Base-by-base conservation (phyloP, 2,113 vertebrate genomes). In the Notiomystis cincta region DNA sequence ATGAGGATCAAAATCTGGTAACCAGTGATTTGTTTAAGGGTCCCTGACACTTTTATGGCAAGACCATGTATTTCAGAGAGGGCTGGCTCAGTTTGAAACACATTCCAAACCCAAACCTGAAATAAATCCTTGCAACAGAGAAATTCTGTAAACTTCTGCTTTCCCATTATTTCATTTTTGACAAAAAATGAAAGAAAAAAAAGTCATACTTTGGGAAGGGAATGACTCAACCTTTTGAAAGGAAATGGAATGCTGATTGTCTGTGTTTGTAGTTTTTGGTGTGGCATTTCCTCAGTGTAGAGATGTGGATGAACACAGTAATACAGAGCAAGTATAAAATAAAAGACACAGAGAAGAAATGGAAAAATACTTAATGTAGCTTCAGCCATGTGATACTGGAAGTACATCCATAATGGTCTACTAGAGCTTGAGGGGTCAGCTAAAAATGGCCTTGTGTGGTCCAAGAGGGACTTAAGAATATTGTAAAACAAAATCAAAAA, bases 31-130 rank as follows among this genome's bases (percentile, higher is more conserved):
- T 45, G n/a, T 96, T 96, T 97, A 94, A 95, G 88, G 60, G 75
- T 93, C 76, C 58, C 48, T 96, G 97, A 97, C 96, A 93, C 65
- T 95, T 97, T 97, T 96, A 96, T 97, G 96, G 95, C 87, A 95
- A 70, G 56, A 47, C 48, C 33, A 28, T 93, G 89, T 92, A 76
- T 96, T 91, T 97, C 70, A 72, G 84, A 96, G 88, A 53, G 80
- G 67, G 30, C 69, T 97, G 95, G 89, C 93, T 96, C 75, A n/a
- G 71, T 97, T 93, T 94, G 84, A 96, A 97, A 94, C 83, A 82
- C 92, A 95, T 97, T 97, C 94, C 93, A 93, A 92, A 58, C 81
- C 66, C 65, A 67, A 96, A 88, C 51, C 54, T 96, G 91, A 97
- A 96, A 96, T 94, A 94, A 96, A 95, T 96, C 84, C 71, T 91